phyloP scores from a whole-genome alignment of 2,113 vertebrate species.

The Rhagologus leucostigma region DNA sequence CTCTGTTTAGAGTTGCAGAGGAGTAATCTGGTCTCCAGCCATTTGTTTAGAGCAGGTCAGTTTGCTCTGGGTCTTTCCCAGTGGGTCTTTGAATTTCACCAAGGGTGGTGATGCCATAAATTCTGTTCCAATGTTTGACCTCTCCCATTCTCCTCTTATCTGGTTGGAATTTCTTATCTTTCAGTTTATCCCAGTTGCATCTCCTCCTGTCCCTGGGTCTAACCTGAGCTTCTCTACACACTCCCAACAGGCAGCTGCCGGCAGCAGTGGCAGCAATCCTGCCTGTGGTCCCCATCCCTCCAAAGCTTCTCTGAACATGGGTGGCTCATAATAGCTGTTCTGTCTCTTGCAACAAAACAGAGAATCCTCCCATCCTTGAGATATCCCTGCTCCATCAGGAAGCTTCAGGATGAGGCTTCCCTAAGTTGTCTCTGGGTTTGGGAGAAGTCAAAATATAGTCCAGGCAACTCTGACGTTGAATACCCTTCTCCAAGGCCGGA shows the following conservation, averaged over 20 bases:
- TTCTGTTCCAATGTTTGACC: background rate
- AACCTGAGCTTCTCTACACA: background rate
- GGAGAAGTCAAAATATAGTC: background rate
- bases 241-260: background rate
- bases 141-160: background rate
- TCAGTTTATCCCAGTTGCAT: background rate
- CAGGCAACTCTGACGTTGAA: background rate
- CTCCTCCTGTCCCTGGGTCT: background rate
- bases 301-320: background rate
- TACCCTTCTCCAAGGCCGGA: background rate
- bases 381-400: background rate
- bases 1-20: background rate
- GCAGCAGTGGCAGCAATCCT: background rate
- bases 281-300: rapidly evolving
- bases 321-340: background rate
- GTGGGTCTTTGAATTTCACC: background rate
- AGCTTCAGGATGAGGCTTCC: background rate
- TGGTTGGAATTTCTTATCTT: background rate
- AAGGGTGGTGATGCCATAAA: background rate
- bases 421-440: background rate
- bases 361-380: background rate
- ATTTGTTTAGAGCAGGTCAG: background rate
- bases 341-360: background rate
- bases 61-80: background rate
- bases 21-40: background rate